phyloP scores from a whole-genome alignment of 2,797 vertebrate species.

The Champsocephalus esox region DNA sequence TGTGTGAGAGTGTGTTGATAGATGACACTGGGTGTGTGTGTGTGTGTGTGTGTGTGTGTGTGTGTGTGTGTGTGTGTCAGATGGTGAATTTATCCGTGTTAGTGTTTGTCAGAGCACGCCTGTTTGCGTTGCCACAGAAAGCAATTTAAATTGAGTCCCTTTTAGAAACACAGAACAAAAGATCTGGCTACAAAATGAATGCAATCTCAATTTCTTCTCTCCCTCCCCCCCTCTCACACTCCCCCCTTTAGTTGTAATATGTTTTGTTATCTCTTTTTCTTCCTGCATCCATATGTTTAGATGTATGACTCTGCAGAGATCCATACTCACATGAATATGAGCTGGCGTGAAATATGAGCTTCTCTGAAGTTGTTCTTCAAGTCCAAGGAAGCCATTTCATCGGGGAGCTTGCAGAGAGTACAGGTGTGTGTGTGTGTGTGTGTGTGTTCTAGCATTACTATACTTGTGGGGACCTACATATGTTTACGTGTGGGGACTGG shows the following conservation, averaged over 20 bases:
- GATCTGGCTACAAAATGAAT: slow-evolving; percentile 54
- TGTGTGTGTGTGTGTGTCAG: neutral
- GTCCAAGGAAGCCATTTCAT: slow-evolving; percentile 45
- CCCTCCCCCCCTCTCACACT: neutral
- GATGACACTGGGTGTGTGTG: neutral
- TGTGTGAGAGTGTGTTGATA: neutral
- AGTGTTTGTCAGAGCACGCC: neutral
- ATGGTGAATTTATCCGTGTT: neutral
- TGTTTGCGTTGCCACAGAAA: slow-evolving; percentile 35
- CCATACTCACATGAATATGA: slow-evolving; percentile 51
- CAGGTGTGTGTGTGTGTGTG: slow-evolving; percentile 27
- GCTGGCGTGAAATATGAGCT: slow-evolving; percentile 47
- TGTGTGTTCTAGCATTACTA: neutral
- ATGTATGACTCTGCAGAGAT: slow-evolving; percentile 51
- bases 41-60: neutral
- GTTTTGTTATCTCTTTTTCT: slow-evolving; percentile 11
- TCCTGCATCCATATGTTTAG: slow-evolving; percentile 45
- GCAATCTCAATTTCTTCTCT: slow-evolving; percentile 28
- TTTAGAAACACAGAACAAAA: slow-evolving; percentile 60
- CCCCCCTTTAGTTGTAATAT: slow-evolving; percentile 35
- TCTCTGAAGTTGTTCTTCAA: slow-evolving; percentile 46
- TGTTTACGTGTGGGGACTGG: too few species aligned
- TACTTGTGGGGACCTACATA: too few species aligned
- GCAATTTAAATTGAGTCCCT: slow-evolving; percentile 64
- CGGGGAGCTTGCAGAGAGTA: slow-evolving; percentile 16